These are phyloP conservation scores for Microtus ochrogaster DNA, from an alignment of 2,113 vertebrate genomes.

Conservation along the genomic window DNA sequence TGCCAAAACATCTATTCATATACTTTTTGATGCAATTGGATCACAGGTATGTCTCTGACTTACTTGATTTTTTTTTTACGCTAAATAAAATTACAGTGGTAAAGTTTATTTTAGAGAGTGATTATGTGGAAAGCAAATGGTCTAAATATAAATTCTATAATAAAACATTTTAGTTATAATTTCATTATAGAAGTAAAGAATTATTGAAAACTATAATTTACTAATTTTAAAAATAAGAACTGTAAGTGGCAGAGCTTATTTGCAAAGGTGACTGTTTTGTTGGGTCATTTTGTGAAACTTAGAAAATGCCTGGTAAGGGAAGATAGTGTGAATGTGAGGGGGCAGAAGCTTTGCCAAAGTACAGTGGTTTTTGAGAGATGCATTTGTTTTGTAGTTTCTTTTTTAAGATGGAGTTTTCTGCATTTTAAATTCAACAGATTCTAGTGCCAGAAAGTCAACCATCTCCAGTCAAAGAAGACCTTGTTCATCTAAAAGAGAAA, in stretches of 20 bases:
- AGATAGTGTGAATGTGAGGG: background rate
- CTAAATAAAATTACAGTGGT: background rate
- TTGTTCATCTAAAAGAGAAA: slow-evolving; percentile 78
- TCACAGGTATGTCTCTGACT: slow-evolving; percentile 90
- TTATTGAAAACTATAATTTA: slow-evolving; percentile 38
- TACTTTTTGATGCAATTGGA: slow-evolving; percentile 89
- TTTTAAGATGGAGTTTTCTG: background rate
- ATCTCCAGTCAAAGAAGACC: slow-evolving; percentile 77
- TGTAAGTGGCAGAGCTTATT: slow-evolving; percentile 9
- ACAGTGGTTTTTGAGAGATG: background rate
- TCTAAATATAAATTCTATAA: background rate
- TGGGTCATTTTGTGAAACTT: slow-evolving; percentile 25
- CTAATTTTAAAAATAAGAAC: slow-evolving; percentile 49
- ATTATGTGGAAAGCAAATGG: background rate
- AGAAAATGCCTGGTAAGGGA: background rate
- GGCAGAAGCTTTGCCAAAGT: background rate
- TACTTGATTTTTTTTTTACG: slow-evolving; percentile 37
- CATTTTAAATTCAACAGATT: slow-evolving; percentile 82
- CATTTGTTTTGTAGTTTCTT: background rate
- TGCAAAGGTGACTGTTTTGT: slow-evolving; percentile 3
- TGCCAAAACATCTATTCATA: slow-evolving; percentile 89
- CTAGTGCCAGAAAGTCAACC: slow-evolving; percentile 93
- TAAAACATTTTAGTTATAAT: slow-evolving; percentile 18
- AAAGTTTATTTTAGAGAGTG: slow-evolving; percentile 9
- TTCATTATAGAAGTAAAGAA: slow-evolving; percentile 20